Percentiles rank a stretch among this genome's conserved stretches.
Evolutionary conservation across 2,888 invertebrate species (phyloP).

Genomic region (Polymixis lichenea): DNA sequence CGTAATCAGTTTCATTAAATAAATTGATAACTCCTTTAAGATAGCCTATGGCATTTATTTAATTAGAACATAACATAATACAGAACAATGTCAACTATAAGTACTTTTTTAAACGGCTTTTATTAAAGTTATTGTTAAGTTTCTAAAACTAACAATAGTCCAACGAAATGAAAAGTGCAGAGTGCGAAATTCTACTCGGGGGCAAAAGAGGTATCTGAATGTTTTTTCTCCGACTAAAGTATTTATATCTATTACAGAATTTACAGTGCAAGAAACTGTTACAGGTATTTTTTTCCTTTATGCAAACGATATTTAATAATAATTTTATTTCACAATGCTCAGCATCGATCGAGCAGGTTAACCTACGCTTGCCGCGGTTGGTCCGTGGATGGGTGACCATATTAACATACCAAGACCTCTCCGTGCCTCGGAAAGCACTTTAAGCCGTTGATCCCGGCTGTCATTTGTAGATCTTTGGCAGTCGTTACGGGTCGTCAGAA

Average conservation of each 20-base stretch:
- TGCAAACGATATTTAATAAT: neutral
- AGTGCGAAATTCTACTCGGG: neutral
- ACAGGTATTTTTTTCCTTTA: neutral
- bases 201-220: neutral
- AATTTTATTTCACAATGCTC: neutral
- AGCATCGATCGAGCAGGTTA: too few relatives aligned
- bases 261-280: neutral
- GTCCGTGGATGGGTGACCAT: too few relatives aligned
- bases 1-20: conserved; percentile 43
- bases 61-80: conserved; percentile 40
- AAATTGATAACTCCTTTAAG: conserved; percentile 34
- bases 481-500: too few relatives aligned
- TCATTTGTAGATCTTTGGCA: too few relatives aligned
- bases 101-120: neutral
- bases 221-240: neutral
- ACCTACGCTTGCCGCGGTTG: too few relatives aligned
- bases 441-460: too few relatives aligned
- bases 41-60: conserved; percentile 52
- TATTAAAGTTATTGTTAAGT: neutral
- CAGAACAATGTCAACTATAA: conserved; percentile 9
- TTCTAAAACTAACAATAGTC: neutral
- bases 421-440: too few relatives aligned
- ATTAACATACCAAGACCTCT: too few relatives aligned
- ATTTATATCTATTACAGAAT: neutral
- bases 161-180: neutral